Evolutionary conservation across 2,888 invertebrate species (phyloP), one percentile per base, ranked within the genome.

Genomic region (Hermaeophaga mercurialis): DNA sequence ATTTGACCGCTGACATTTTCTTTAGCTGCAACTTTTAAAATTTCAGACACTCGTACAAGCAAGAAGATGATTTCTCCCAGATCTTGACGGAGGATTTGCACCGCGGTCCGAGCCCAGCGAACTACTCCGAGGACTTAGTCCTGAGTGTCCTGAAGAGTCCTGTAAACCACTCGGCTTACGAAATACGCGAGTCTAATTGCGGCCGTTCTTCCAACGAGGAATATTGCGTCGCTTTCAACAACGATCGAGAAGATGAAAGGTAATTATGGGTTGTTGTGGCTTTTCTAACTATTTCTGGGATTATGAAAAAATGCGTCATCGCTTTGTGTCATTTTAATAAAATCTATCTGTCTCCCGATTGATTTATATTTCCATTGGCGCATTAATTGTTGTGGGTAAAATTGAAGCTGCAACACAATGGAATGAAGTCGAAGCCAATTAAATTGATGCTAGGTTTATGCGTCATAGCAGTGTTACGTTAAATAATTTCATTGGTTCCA

Each of bases 91-190:
- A 63, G n/a, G 56, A 54, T 45, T 48, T 46, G 4, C 48, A 36
- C 18, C 38, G 46, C 12, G 17, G 50, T n/a, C 50, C 43, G 8
- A 52, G 52, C 9, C 60, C 55, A 24, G 59, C 62, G 4, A 43
- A 56, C 34, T 55, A 46, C 50, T 33, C 64, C 3, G 83, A 83
- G 66, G 84, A 84, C 71, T 73, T 85, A 62, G 82, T 84, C 39
- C 77, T 85, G 56, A 84, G 84, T 66, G 84, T 85, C 31, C 78
- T 84, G 54, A 84, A 84, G 69, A 81, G 83, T 54, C 85, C 84
- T 7, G 75, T 84, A 55, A 78, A 78, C 66, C 78, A 78, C 71
- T 73, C 78, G 63, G 73, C 72, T 54, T 68, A 52, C 41, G 64
- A 65, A 36, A 56, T 61, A 28, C 53, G 50, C 26, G 65, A 65